Evolutionary conservation across 1,140 invertebrate genomes (phyloP), one percentile per base, ranked within the genome.

Genomic region (Scaptomyza pallida): DNA sequence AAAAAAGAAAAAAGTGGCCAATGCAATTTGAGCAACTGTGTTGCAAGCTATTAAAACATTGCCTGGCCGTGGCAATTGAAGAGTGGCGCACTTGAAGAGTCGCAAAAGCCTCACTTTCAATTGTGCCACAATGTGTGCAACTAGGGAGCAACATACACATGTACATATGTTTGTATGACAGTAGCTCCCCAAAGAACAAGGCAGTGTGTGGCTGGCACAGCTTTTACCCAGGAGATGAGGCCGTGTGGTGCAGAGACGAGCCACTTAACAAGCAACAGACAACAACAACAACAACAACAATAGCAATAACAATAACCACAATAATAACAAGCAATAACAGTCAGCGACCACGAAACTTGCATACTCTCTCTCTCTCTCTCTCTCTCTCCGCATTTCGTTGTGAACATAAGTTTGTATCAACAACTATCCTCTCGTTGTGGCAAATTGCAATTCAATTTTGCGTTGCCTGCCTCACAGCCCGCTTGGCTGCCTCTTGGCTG

Each of bases 221-320:
- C 26, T 30, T 9, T 35, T 15, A 40, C 59, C 50, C 21, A 52
- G 17, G 55, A 51, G 55, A 45, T 26, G 10, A 41, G 45, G 48
- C 3, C 33, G 19, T 13, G 16, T 30, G 56, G 6, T 41, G 50
- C 50, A 62, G 41, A 59, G 41, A 70, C 51, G 67, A 61, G 70
- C 70, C 70, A 72, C 70, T 72, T 72, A 72, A 68, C 70, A 72
- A 60, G 70, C 64, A 68, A 23, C 47, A 52, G 51, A 35, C 63
- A 41, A 40, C 43, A 72, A 48, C 30, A 55, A 30, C 37, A 51
- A 19, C 50, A 37, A 15, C 12, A 43, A 9, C 26, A 35, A 15
- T 4, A 40, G 19, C 30, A 37, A 60, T 45, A 48, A 48, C 61
- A 41, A 33, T 64, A 60, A 60, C 64, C 64, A 51, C 57, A 52